Conservation (phyloP, 2,797 vertebrate species). For the Taenioides sp. region DNA sequence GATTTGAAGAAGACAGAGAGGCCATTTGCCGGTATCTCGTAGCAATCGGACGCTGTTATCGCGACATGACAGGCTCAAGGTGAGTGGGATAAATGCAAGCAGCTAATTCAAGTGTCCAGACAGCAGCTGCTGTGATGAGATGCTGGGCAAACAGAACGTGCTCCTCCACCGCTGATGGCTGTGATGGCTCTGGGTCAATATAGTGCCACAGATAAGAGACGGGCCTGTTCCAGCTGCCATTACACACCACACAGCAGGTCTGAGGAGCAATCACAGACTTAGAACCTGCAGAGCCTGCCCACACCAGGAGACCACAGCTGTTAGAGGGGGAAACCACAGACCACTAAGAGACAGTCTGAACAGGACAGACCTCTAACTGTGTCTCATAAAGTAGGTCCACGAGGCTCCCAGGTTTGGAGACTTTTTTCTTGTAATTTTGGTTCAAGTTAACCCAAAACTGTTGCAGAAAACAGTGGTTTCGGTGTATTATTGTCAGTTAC, state of each 20-base stretch:
- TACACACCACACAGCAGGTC: neutral
- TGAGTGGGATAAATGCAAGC: conserved; percentile 44
- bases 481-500: no score
- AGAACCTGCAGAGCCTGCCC: neutral
- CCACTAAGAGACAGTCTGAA: neutral
- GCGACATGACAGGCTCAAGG: conserved; percentile 37
- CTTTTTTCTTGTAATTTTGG: no score
- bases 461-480: no score
- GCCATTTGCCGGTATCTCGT: conserved; percentile 35
- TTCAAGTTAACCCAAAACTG: no score
- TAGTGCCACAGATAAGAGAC: conserved; percentile 14
- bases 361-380: neutral
- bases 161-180: conserved; percentile 12
- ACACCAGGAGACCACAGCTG: neutral
- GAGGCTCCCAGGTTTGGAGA: no score
- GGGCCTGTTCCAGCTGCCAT: neutral
- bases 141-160: conserved; percentile 26
- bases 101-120: conserved; percentile 42
- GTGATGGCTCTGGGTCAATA: conserved; percentile 25
- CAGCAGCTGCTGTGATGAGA: conserved; percentile 23
- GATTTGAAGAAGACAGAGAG: conserved; percentile 44
- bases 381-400: no score
- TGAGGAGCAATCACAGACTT: neutral
- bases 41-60: conserved; percentile 42
- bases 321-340: neutral